Conservation (phyloP, 2,888 invertebrate genomes). For the Xestia rhomboidea region DNA sequence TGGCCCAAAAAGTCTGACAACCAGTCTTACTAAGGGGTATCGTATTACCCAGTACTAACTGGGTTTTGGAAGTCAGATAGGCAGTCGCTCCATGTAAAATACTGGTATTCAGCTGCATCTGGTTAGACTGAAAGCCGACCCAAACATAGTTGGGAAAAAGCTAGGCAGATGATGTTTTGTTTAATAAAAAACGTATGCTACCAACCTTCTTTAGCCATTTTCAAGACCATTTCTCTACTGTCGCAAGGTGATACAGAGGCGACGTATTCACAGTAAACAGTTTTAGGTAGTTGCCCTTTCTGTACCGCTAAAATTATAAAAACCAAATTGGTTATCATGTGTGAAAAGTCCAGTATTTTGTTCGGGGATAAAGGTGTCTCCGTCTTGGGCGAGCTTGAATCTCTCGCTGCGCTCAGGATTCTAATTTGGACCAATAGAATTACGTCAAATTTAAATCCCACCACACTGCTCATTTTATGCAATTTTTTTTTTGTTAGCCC, state of each 20-base stretch:
- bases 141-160: too few relatives aligned
- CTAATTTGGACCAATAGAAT: not conserved
- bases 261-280: constrained; percentile 17
- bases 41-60: too few relatives aligned
- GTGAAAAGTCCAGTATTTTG: not conserved
- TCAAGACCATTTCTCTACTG: constrained; percentile 21
- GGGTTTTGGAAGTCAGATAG: too few relatives aligned
- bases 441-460: not conserved
- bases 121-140: too few relatives aligned
- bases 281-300: constrained; percentile 32
- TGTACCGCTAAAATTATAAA: constrained; percentile 34
- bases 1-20: too few relatives aligned
- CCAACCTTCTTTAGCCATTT: constrained; percentile 39
- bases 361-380: not conserved
- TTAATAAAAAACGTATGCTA: not conserved
- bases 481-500: too few relatives aligned
- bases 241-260: not conserved
- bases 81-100: too few relatives aligned
- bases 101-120: too few relatives aligned
- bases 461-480: not conserved
- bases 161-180: too few relatives aligned
- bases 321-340: not conserved
- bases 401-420: not conserved
- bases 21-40: too few relatives aligned
- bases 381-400: not conserved